A percentile compares a stretch with the other conserved stretches of the same genome.
Evolutionary conservation across 2,113 vertebrate species (phyloP).

Genomic region (Chiloscyllium plagiosum): DNA sequence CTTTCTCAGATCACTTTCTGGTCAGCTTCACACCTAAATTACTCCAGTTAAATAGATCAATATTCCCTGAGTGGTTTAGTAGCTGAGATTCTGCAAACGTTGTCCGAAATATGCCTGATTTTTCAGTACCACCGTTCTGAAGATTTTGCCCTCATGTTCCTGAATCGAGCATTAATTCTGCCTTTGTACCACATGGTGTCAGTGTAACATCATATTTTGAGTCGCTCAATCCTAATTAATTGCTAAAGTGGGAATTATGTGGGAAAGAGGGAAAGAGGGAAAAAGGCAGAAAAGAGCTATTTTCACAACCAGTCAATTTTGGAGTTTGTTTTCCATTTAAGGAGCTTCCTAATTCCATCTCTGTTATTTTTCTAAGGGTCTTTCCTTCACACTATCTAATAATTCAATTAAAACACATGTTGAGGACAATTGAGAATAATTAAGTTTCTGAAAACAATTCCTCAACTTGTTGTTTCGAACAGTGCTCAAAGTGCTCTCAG

Average conservation of each 20-base stretch:
- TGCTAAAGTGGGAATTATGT: neutral
- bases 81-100: neutral
- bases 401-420: neutral
- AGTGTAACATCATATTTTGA: neutral
- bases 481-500: too few species aligned
- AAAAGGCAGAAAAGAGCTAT: neutral
- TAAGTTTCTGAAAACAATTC: neutral
- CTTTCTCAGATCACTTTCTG: neutral
- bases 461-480: neutral
- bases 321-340: neutral
- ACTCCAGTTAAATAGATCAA: neutral
- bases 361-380: too few species aligned
- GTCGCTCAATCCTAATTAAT: neutral
- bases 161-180: neutral
- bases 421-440: neutral
- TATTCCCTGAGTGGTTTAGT: neutral
- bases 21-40: neutral
- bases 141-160: neutral
- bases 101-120: neutral
- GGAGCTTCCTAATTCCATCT: neutral
- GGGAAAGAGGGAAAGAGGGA: too few species aligned
- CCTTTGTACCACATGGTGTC: neutral
- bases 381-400: neutral
- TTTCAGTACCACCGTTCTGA: neutral
- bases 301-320: neutral